Percentiles rank a stretch among this genome's conserved stretches.
These are phyloP conservation scores for Hoplias malabaricus DNA, from an alignment of 2,113 vertebrate genomes.

Conservation along the genomic window DNA sequence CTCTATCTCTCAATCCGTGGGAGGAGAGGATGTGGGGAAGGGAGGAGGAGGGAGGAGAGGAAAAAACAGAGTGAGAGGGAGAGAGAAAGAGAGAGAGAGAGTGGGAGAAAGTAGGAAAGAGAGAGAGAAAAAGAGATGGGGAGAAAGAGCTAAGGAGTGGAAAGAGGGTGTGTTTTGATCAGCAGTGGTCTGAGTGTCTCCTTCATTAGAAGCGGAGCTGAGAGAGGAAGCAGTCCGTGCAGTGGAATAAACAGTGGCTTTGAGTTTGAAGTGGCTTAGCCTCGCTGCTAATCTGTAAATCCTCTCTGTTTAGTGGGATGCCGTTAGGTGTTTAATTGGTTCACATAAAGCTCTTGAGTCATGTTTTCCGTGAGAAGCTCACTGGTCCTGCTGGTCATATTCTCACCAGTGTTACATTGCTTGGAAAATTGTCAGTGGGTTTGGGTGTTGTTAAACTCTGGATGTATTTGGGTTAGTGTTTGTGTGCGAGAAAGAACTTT, in stretches of 20 bases:
- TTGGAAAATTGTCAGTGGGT: background rate
- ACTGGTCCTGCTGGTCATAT: background rate
- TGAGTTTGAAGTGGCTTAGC: constrained; percentile 48
- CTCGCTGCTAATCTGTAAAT: constrained; percentile 44
- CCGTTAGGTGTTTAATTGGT: constrained; percentile 40
- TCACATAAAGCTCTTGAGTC: constrained; percentile 32
- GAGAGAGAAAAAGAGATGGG: constrained; percentile 21
- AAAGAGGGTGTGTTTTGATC: constrained; percentile 28
- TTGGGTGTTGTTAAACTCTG: no score
- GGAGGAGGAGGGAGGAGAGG: background rate
- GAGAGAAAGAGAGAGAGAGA: constrained; percentile 23
- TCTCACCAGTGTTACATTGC: background rate
- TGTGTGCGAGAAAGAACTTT: constrained; percentile 3
- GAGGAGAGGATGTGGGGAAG: constrained; percentile 37
- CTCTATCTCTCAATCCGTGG: background rate
- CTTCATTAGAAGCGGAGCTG: constrained; percentile 48
- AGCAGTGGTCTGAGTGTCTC: constrained; percentile 19
- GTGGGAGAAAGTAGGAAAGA: background rate
- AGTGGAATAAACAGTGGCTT: constrained; percentile 40
- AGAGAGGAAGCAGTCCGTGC: constrained; percentile 34
- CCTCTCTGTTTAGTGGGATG: constrained; percentile 35
- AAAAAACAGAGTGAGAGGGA: background rate
- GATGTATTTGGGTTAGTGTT: background rate
- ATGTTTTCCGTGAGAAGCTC: constrained; percentile 34
- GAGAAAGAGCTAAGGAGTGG: constrained; percentile 15